phyloP scores from a whole-genome alignment of 2,888 invertebrate genomes.

The Eupithecia vulgata region DNA sequence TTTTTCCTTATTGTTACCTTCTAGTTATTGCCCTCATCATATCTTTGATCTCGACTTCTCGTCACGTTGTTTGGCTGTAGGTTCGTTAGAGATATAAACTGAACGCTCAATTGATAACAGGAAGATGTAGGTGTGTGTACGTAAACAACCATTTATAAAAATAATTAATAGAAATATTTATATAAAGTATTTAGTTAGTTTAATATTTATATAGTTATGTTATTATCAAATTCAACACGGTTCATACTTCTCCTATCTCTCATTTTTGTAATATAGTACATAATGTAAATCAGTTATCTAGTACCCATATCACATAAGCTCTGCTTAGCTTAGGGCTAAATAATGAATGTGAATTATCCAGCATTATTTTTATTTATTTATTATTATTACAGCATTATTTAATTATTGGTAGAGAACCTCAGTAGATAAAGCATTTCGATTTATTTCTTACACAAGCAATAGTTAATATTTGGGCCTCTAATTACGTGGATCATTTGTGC shows the following conservation, averaged over 20 bases:
- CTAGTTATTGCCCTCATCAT: neutral
- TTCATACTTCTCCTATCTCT: neutral
- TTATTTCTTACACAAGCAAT: neutral
- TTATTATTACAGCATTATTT: too few species aligned
- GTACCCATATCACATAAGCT: too few species aligned
- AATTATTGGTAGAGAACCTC: neutral
- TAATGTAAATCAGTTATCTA: too few species aligned
- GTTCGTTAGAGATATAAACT: neutral
- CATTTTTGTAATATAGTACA: too few species aligned
- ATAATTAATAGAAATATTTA: too few species aligned
- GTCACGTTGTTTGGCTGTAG: neutral
- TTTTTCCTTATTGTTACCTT: neutral
- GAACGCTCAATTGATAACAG: neutral
- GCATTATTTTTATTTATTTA: too few species aligned
- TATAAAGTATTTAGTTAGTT: too few species aligned
- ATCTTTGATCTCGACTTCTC: neutral
- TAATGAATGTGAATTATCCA: too few species aligned
- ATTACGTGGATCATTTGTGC: neutral
- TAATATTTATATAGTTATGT: too few species aligned
- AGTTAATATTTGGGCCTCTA: neutral
- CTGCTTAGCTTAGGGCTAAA: too few species aligned
- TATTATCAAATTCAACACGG: neutral
- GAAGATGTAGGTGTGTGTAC: neutral
- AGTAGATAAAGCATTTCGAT: neutral
- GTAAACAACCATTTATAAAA: neutral